Evolutionary conservation across 2,113 vertebrate genomes (phyloP).

Genomic region (Hippocampus abdominalis): DNA sequence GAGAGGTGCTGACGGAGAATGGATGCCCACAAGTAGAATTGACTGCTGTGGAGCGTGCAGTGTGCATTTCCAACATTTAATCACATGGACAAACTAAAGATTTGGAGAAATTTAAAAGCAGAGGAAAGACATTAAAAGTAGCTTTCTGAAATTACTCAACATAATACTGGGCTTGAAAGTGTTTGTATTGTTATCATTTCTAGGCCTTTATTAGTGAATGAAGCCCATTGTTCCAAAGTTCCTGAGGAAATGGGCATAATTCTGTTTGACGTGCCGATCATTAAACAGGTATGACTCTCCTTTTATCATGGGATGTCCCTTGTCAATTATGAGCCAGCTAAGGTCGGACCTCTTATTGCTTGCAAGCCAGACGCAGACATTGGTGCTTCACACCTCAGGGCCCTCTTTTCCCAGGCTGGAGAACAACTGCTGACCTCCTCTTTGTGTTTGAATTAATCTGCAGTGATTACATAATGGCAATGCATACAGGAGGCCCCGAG

Average conservation of each 20-base stretch:
- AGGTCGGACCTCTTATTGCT: slow-evolving; percentile 45
- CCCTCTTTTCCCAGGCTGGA: slow-evolving; percentile 32
- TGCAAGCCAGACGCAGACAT: slow-evolving; percentile 21
- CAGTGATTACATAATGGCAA: slow-evolving; percentile 52
- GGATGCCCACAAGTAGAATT: too few relatives aligned
- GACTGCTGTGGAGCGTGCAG: too few relatives aligned
- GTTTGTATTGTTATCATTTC: too few relatives aligned
- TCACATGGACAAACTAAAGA: too few relatives aligned
- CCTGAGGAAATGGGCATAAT: slow-evolving; percentile 26
- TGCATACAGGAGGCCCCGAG: slow-evolving; percentile 6
- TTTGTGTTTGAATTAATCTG: slow-evolving; percentile 61
- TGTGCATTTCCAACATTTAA: too few relatives aligned
- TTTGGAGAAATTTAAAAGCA: too few relatives aligned
- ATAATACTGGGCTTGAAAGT: too few relatives aligned
- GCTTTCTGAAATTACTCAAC: too few relatives aligned
- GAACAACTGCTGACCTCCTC: slow-evolving; percentile 54
- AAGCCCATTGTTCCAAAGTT: not conserved
- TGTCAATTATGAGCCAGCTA: slow-evolving; percentile 48
- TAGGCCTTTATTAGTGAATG: too few relatives aligned
- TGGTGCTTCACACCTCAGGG: slow-evolving; percentile 22
- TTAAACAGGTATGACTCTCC: slow-evolving; percentile 32
- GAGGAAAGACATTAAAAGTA: too few relatives aligned
- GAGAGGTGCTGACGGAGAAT: too few relatives aligned
- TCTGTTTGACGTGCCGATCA: slow-evolving; percentile 24
- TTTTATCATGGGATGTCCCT: slow-evolving; percentile 41